Evolutionary conservation across 2,888 invertebrate species (phyloP), one percentile per base, ranked within the genome.

Genomic region (Cerastoderma edule): DNA sequence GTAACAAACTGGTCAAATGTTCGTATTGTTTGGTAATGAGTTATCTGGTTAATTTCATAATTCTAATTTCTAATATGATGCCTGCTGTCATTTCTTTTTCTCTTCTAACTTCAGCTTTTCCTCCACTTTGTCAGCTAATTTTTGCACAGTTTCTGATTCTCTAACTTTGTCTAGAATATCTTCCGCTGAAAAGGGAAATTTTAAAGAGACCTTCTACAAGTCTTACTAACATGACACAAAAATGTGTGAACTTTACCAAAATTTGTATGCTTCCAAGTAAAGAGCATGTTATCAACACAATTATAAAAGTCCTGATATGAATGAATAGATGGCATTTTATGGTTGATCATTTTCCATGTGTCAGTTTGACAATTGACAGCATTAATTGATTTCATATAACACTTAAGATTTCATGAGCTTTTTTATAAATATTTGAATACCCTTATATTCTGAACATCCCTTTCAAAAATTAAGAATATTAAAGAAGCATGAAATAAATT

Each of bases 111-210:
- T n/a, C n/a, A n/a, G n/a, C n/a, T n/a, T 57, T 19, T 33, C 57
- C 33, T 57, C 33, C n/a, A 57, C 8, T 22, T 32, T 57, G n/a
- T 32, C 57, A n/a, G 57, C 19, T 32, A 32, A 13, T 57, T 57
- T 57, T 30, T 57, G n/a, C 16, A n/a, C 28, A 19, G n/a, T 32
- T 57, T 57, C 57, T n/a, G 30, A n/a, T 57, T 57, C 57, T 57
- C 33, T 57, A n/a, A 57, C 19, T 28, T 57, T 57, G 4, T 57
- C 57, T 50, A 69, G 63, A 6, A 48, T 60, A 13, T 69, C 69
- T 1, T 54, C 24, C 33, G 46, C 69, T 69, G 69, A 46, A 69
- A 69, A n/a, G 22, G 27, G 1, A 48, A 66, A 63, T 19, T n/a
- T 8, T 2, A 35, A 35, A 39, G n/a, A 24, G 35, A 63, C 35